Base-by-base conservation (phyloP, 2,113 vertebrate genomes). In the Theropithecus gelada region DNA sequence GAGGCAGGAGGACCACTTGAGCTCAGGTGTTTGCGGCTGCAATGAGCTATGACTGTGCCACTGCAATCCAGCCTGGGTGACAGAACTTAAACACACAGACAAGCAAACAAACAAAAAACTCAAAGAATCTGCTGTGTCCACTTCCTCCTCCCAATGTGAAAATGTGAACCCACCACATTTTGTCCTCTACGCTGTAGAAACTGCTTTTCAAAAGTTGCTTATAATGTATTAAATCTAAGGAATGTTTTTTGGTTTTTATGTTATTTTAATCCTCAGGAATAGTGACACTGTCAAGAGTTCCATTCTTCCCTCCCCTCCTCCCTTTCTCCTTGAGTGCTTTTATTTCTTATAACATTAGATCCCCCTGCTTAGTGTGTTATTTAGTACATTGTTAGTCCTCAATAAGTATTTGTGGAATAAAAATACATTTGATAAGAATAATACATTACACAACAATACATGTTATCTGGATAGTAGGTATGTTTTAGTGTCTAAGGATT, bases 391-490 rank as follows among this genome's bases (percentile, higher is more conserved):
- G 25, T 38, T 57, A 32, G 8, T 23, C 64, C 18, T 89, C 73
- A 95, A 48, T 81, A 93, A 84, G 93, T 93, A 83, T 66, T 38
- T 88, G 40, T 82, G 11, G 10, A 82, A 81, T 76, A 72, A 61
- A 92, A 75, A 40, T 40, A 23, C 4, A 55, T 66, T 72, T 96
- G 22, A 81, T 72, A 83, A 92, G 43, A 7, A 79, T 78, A 73
- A 40, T 5, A n/a, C 50, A 48, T 38, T 72, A 22, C 88, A n/a
- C 12, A 92, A 96, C 32, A 80, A 27, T 68, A 2, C 78, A 45
- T 87, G 68, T 89, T 83, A 9, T 93, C 82, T 82, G 45, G 45
- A 12, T 4, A 73, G 32, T 59, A 86, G 64, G 38, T 83, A 5
- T 50, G 61, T 75, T 84, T 95, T 45, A 70, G 10, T 66, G 43